phyloP scores from a whole-genome alignment of 2,113 vertebrate genomes.

The Prolemur simus region DNA sequence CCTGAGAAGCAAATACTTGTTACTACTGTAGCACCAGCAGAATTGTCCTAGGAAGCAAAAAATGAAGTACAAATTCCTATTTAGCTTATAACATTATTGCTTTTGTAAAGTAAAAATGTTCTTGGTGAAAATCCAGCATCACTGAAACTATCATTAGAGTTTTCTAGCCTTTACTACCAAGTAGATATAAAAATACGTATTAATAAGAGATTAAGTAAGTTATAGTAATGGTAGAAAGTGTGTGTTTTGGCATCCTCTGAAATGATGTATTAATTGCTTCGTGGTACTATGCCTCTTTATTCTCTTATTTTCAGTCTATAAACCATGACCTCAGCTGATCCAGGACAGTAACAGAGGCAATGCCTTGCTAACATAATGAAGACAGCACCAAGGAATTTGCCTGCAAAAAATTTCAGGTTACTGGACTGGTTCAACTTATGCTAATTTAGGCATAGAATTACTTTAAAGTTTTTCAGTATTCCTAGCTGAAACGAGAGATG shows the following conservation, averaged over 20 bases:
- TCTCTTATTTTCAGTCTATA: background rate
- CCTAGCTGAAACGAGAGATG: conserved; percentile 46
- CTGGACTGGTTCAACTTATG: background rate
- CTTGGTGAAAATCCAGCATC: conserved; percentile 9
- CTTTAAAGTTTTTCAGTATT: conserved; percentile 24
- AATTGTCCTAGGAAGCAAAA: conserved; percentile 1
- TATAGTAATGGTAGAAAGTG: background rate
- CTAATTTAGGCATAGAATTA: background rate
- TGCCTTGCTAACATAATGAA: background rate
- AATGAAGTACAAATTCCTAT: conserved; percentile 3
- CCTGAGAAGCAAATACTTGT: background rate
- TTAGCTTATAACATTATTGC: background rate
- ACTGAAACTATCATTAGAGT: background rate
- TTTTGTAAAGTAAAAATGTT: conserved; percentile 34
- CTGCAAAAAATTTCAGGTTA: background rate
- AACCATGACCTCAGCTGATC: conserved; percentile 6
- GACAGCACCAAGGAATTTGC: background rate
- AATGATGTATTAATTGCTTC: background rate
- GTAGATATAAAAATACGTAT: background rate
- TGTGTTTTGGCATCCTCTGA: background rate
- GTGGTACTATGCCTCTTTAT: background rate
- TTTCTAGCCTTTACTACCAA: background rate
- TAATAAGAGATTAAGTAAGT: background rate
- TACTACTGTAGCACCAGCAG: background rate
- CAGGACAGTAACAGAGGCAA: conserved; percentile 8